phyloP scores from a whole-genome alignment of 2,888 invertebrate genomes.

The Oxyscelio sp. region DNA sequence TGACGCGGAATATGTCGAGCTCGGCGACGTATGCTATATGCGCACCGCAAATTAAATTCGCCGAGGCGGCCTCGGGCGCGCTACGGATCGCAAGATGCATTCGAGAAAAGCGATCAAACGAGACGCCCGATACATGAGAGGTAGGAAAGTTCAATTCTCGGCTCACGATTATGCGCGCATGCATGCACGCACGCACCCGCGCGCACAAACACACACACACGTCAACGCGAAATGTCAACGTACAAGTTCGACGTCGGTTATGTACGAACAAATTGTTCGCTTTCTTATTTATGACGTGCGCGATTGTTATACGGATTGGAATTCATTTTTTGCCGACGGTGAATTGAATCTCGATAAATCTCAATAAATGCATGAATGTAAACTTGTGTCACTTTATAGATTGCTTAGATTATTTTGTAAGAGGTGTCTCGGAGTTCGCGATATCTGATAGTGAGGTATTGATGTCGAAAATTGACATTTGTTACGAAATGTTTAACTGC shows the following conservation, averaged over 20 bases:
- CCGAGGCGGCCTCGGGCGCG: slow-evolving; percentile 41
- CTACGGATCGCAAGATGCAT: slow-evolving; percentile 35
- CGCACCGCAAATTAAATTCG: slow-evolving; percentile 59
- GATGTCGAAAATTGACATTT: slow-evolving; percentile 20
- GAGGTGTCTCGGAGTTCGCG: slow-evolving; percentile 22
- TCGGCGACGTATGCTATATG: slow-evolving; percentile 36
- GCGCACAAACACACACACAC: neutral
- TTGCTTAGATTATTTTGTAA: slow-evolving; percentile 25
- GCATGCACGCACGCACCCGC: neutral
- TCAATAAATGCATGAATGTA: slow-evolving; percentile 46
- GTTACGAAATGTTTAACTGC: slow-evolving; percentile 13
- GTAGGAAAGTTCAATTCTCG: slow-evolving; percentile 32
- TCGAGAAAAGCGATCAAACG: slow-evolving; percentile 61
- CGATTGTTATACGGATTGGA: slow-evolving; percentile 46
- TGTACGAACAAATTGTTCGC: slow-evolving; percentile 54
- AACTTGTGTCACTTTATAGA: slow-evolving; percentile 42
- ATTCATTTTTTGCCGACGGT: slow-evolving; percentile 40
- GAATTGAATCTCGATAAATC: slow-evolving; percentile 51
- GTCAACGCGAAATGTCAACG: slow-evolving; percentile 47
- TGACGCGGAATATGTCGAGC: slow-evolving; percentile 55
- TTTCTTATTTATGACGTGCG: slow-evolving; percentile 63
- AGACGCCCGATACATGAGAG: slow-evolving; percentile 21
- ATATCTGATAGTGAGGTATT: slow-evolving; percentile 33
- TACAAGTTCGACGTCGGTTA: slow-evolving; percentile 45
- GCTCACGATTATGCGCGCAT: neutral